A percentile compares a stretch with the other conserved stretches of the same genome.
Conservation (phyloP, 2,888 invertebrate species). For the Plusia festucae region DNA sequence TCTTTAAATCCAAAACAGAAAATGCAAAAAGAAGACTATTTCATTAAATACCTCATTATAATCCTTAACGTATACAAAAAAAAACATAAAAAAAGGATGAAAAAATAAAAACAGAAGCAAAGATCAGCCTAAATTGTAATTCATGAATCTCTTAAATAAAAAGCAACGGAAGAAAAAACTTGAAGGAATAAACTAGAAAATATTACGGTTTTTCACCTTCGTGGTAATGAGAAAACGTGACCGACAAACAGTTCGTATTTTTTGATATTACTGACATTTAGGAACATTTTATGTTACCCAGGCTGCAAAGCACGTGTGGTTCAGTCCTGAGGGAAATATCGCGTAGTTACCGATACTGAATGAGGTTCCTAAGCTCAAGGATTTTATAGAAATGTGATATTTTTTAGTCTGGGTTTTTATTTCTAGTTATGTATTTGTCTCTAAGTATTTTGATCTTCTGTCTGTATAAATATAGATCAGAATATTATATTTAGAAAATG, state of each 20-base stretch:
- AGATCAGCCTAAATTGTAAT: conserved; percentile 3
- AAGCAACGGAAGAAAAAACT: not conserved
- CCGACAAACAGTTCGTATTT: not conserved
- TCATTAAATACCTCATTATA: no score
- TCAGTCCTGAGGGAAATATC: not conserved
- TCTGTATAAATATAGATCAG: no score
- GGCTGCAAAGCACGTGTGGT: not conserved
- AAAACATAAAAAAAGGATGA: not conserved
- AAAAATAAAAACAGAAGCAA: not conserved
- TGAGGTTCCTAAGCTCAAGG: not conserved
- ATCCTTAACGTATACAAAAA: no score
- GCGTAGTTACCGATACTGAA: not conserved
- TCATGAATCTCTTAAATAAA: not conserved
- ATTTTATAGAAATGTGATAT: conserved; percentile 1
- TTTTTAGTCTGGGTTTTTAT: not conserved
- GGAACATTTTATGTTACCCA: not conserved
- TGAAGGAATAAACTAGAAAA: not conserved
- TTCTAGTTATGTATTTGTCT: no score
- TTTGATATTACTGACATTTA: conserved; percentile 5
- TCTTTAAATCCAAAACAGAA: not conserved
- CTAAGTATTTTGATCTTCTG: no score
- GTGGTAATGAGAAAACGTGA: not conserved
- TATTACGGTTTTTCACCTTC: conserved; percentile 3
- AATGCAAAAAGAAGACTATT: not conserved
- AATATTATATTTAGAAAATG: no score